Evolutionary conservation across 30 jellyfish, hydroid and myxozoan species (phyloP), one percentile per base, ranked within the genome.

Genomic region (Chironex yamaguchii): DNA sequence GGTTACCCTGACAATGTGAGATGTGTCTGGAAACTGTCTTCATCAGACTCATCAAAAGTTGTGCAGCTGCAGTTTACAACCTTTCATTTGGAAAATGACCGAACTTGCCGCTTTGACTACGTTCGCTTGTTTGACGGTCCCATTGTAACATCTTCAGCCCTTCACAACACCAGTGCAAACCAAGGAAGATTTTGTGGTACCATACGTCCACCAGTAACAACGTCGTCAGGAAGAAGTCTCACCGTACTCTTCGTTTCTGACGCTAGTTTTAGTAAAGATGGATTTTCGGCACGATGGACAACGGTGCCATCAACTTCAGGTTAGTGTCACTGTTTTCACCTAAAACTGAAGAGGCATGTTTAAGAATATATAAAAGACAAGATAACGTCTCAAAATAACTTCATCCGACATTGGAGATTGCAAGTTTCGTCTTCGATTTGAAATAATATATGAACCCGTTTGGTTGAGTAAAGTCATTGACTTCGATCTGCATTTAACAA

Each of bases 131-230:
- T 86, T 32, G 97, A 90, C 63, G 97, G 97, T 1, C 71, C 93
- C 26, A 24, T 80, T 20, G 36, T 78, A 64, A 77, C 82, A 2
- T 49, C 89, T 0, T 89, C 89, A 29, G 68, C 54, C 1, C 52
- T 90, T 71, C 54, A 48, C 54, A 81, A 17, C 32, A 65, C 83
- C 32, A 48, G 32, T 33, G 82, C 51, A 13, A n/a, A n/a, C n/a
- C n/a, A n/a, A n/a, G 97, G 96, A 27, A 89, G 92, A 0, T 77
- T 90, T 75, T 90, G 97, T 76, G 96, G 96, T 13, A 66, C 81
- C 9, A 67, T 68, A 26, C 53, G 29, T 29, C 97, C 97, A 3
- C 88, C 96, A 0, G 86, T 89, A 1, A 81, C 70, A 11, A 71
- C 82, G 25, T 90, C 97, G 4, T 42, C 96, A 6, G 92, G 92